Evolutionary conservation across 2,888 invertebrate species (phyloP).

Genomic region (Scaptomyza flava): DNA sequence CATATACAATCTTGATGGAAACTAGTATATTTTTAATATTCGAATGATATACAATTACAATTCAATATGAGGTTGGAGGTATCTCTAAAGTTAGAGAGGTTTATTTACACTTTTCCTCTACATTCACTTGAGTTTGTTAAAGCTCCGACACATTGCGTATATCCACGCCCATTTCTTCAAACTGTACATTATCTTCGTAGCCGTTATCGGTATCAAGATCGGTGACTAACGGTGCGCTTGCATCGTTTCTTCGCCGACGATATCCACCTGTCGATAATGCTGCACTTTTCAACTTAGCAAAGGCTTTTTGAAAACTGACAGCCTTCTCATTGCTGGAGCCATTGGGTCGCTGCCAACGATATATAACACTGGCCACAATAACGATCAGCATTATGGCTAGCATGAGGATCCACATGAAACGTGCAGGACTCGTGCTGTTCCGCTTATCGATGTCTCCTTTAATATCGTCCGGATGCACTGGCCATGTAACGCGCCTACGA

Average conservation of each 20-base stretch:
- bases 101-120: slow-evolving; percentile 12
- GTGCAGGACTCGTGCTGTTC: slow-evolving; percentile 22
- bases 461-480: slow-evolving; percentile 41
- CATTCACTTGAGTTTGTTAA: slow-evolving; percentile 1
- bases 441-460: slow-evolving; percentile 27
- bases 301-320: slow-evolving; percentile 44
- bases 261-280: neutral
- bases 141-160: slow-evolving; percentile 39
- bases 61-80: neutral
- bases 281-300: slow-evolving; percentile 31
- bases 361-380: slow-evolving; percentile 26
- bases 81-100: slow-evolving; percentile 10
- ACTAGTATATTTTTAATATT: neutral
- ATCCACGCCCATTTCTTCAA: slow-evolving; percentile 59
- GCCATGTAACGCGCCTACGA: slow-evolving; percentile 35
- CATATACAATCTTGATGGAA: neutral
- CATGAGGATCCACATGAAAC: slow-evolving; percentile 37
- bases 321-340: slow-evolving; percentile 33
- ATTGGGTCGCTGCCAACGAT: slow-evolving; percentile 38
- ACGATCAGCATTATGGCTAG: slow-evolving; percentile 44
- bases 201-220: slow-evolving; percentile 31
- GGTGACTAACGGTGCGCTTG: slow-evolving; percentile 24
- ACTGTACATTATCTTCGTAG: slow-evolving; percentile 23
- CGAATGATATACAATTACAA: neutral
- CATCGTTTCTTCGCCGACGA: neutral